A percentile compares a stretch with the other conserved stretches of the same genome.
Evolutionary conservation across 2,797 vertebrate genomes (phyloP).

Genomic region (Sylvia borin): DNA sequence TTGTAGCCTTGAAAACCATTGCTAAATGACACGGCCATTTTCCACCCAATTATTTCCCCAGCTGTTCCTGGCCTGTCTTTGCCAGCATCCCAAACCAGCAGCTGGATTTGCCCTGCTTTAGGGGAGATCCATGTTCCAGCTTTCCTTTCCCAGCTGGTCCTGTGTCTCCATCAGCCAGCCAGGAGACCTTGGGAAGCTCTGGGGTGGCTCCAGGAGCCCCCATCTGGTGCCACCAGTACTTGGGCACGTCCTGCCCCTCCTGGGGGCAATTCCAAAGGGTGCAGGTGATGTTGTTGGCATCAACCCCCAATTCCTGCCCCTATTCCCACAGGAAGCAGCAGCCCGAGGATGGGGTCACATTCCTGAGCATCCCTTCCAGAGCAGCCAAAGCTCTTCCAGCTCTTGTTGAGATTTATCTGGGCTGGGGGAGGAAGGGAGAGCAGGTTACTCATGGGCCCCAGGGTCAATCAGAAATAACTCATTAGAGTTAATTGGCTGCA

Average conservation of each 20-base stretch:
- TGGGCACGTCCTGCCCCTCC: not conserved
- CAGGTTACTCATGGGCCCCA: not conserved
- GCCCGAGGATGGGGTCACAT: not conserved
- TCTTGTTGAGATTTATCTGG: not conserved
- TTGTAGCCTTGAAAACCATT: not conserved
- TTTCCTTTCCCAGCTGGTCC: not conserved
- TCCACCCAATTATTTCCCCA: not conserved
- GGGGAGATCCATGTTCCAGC: not conserved
- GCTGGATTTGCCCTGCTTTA: not conserved
- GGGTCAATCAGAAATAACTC: slow-evolving; percentile 8
- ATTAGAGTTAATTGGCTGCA: not conserved
- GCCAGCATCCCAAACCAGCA: not conserved
- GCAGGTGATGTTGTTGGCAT: not conserved
- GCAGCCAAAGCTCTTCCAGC: not conserved
- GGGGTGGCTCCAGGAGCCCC: not conserved
- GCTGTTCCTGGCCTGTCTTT: not conserved
- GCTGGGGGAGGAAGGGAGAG: not conserved
- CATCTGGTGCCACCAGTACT: not conserved
- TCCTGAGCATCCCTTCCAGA: not conserved
- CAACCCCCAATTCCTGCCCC: not conserved
- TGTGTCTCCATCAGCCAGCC: not conserved
- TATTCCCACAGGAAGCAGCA: not conserved
- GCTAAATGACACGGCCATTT: not conserved
- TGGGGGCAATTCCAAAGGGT: not conserved
- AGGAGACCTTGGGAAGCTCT: not conserved